Conservation (phyloP, 2,797 vertebrate species). For the Hybognathus amarus region DNA sequence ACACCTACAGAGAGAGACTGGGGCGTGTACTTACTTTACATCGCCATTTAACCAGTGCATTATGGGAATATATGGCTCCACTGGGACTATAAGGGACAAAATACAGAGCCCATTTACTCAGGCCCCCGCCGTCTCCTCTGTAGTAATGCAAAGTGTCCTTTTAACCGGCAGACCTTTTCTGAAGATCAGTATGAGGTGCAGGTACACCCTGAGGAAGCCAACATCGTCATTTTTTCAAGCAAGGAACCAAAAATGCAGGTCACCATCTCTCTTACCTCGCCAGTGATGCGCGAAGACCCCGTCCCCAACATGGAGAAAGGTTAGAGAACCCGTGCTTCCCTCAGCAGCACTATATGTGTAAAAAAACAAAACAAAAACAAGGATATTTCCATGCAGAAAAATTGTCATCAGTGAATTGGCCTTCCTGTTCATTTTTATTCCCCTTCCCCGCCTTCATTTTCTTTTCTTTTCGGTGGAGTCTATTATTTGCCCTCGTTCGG, state of each 20-base stretch:
- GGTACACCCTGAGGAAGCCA: conserved; percentile 81
- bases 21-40: conserved; percentile 51
- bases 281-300: conserved; percentile 85
- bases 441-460: background rate
- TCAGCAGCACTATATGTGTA: conserved; percentile 73
- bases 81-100: conserved; percentile 2
- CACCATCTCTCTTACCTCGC: conserved; percentile 85
- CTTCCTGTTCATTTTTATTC: conserved; percentile 32
- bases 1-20: conserved; percentile 83
- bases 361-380: background rate
- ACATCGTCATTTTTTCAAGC: conserved; percentile 83
- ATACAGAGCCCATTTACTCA: background rate
- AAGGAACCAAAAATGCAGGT: conserved; percentile 89
- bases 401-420: conserved; percentile 44
- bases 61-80: background rate
- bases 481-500: conserved; percentile 46
- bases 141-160: conserved; percentile 84
- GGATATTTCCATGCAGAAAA: conserved; percentile 24
- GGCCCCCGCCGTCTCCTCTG: conserved; percentile 73
- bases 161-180: conserved; percentile 85
- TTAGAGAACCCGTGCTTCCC: conserved; percentile 85
- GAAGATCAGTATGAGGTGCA: conserved; percentile 87
- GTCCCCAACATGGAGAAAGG: conserved; percentile 81
- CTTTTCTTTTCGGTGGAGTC: conserved; percentile 2
- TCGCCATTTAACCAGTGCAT: background rate